Percentiles rank a stretch among this genome's conserved stretches.
phyloP scores from a whole-genome alignment of 2,113 vertebrate genomes.

The Martes martes region DNA sequence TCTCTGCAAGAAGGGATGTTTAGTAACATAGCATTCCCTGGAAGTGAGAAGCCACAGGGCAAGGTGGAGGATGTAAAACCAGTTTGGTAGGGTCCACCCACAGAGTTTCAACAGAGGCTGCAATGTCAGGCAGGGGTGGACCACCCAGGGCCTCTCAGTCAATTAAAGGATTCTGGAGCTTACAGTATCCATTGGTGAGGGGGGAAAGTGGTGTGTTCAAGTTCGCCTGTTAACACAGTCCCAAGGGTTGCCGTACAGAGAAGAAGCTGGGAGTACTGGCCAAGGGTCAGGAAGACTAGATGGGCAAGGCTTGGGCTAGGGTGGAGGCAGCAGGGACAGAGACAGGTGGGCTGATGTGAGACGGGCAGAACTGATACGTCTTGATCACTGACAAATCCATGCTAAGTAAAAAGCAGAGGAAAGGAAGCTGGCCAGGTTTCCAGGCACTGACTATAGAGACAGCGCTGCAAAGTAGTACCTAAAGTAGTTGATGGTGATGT shows the following conservation, averaged over 20 bases:
- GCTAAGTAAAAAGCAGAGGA: not conserved
- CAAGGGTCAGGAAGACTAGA: not conserved
- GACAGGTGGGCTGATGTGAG: not conserved
- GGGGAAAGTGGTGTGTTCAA: not conserved
- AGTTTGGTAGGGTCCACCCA: not conserved
- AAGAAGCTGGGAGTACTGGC: not conserved
- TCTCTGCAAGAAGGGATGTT: constrained; percentile 1
- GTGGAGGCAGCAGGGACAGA: not conserved
- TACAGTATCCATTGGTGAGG: not conserved
- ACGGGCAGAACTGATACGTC: not conserved
- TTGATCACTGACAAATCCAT: not conserved
- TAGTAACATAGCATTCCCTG: not conserved
- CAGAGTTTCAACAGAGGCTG: not conserved
- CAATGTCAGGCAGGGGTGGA: not conserved
- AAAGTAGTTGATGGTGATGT: not conserved
- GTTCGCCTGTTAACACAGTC: not conserved
- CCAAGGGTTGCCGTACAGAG: not conserved
- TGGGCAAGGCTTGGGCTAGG: not conserved
- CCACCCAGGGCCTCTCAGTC: not conserved
- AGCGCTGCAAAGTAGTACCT: not conserved
- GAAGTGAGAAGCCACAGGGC: constrained; percentile 14
- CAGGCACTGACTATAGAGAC: not conserved
- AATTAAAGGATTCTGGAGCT: not conserved
- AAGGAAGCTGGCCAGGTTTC: constrained; percentile 14
- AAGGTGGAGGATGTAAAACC: not conserved